Conservation (phyloP, 2,888 invertebrate species). For the Oscheius myriophilus region DNA sequence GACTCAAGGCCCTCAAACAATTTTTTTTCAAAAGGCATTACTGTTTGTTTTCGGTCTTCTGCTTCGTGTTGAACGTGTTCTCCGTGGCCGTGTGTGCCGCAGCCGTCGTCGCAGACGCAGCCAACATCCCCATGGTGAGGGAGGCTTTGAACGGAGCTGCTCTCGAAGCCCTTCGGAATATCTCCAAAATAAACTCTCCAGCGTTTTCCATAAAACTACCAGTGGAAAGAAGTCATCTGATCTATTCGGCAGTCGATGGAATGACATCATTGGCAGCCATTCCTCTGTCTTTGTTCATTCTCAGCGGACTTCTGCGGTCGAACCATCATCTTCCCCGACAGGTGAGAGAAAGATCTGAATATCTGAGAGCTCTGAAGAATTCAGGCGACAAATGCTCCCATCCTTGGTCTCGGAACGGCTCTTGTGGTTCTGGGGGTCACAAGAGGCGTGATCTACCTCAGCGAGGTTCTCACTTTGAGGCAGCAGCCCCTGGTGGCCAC, state of each 20-base stretch:
- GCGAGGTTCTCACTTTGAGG: slow-evolving; percentile 5
- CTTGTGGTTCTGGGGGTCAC: slow-evolving; percentile 14
- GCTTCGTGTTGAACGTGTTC: slow-evolving; percentile 13
- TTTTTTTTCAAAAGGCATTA: too few species aligned
- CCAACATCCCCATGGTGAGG: slow-evolving; percentile 4
- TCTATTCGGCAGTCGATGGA: slow-evolving; percentile 12
- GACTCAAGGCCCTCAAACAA: too few species aligned
- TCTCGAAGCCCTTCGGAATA: too few species aligned
- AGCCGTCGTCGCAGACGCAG: slow-evolving; percentile 16
- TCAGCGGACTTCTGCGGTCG: slow-evolving; percentile 10
- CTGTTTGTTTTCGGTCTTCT: slow-evolving; percentile 17
- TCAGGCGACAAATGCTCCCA: slow-evolving; percentile 8
- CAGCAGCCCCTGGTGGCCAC: background rate
- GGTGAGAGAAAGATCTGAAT: background rate
- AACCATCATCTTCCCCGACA: slow-evolving; percentile 6
- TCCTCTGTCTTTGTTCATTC: slow-evolving; percentile 3
- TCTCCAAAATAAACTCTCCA: too few species aligned
- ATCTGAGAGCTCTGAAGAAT: background rate
- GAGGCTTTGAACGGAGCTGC: too few species aligned
- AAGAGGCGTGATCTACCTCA: slow-evolving; percentile 5
- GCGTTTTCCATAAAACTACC: too few species aligned
- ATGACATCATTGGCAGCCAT: slow-evolving; percentile 13
- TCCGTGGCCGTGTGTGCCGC: slow-evolving; percentile 6
- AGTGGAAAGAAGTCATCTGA: background rate
- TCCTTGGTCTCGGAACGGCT: slow-evolving; percentile 27